Conservation (phyloP, 37 sponge, comb jelly and placozoan genomes). For the Oopsacas minuta region DNA sequence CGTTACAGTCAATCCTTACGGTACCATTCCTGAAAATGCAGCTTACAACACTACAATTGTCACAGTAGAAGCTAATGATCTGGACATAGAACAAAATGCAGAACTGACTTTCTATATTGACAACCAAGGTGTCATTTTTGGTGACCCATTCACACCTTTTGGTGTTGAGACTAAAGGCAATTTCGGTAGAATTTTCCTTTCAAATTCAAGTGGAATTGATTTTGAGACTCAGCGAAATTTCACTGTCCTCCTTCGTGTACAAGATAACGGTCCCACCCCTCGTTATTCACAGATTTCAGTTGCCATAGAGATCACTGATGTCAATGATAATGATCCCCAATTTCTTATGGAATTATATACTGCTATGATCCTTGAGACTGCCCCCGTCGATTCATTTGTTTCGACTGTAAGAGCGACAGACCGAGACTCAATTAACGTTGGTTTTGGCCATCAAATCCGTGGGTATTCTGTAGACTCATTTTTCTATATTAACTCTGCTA, state of each 20-base stretch:
- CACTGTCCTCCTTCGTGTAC: neutral
- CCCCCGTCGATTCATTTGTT: neutral
- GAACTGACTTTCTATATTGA: neutral
- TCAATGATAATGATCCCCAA: constrained; percentile 40
- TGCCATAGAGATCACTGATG: constrained; percentile 28
- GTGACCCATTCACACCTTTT: neutral
- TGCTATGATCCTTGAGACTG: neutral
- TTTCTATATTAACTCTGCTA: neutral
- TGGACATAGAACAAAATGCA: neutral
- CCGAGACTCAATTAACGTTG: constrained; percentile 7
- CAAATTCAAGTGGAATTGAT: neutral
- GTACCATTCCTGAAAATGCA: neutral
- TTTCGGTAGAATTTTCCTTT: neutral
- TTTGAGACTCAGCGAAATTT: neutral
- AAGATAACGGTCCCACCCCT: constrained; percentile 35
- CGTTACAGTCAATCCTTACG: neutral
- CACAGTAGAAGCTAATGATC: neutral
- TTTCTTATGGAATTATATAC: neutral
- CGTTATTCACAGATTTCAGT: constrained; percentile 15
- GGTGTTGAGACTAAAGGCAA: neutral
- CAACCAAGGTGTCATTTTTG: constrained; percentile 13
- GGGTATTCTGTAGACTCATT: neutral
- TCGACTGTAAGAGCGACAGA: constrained; percentile 8
- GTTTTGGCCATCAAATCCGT: neutral
- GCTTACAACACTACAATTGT: neutral